phyloP scores from a whole-genome alignment of 1,140 invertebrate species.

The Cotesia chilonis region DNA sequence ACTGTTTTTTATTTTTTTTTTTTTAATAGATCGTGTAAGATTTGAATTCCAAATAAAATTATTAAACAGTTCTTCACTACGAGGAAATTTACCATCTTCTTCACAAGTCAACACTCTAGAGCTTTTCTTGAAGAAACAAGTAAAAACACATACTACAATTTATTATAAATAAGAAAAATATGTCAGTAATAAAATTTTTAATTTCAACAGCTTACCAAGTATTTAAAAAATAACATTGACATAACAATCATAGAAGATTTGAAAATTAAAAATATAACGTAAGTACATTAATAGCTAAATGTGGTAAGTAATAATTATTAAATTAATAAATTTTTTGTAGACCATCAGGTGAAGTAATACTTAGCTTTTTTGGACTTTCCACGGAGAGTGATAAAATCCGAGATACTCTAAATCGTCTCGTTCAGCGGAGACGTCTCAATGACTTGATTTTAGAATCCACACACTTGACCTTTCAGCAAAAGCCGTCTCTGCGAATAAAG shows the following conservation, averaged over 20 bases:
- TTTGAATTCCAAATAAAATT: slow-evolving; percentile 58
- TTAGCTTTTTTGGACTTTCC: slow-evolving; percentile 71
- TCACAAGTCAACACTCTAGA: slow-evolving; percentile 45
- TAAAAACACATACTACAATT: slow-evolving; percentile 40
- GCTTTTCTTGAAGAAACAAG: slow-evolving; percentile 48
- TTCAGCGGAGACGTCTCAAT: slow-evolving; percentile 70
- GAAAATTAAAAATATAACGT: slow-evolving; percentile 75
- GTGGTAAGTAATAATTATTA: not conserved
- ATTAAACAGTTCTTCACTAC: slow-evolving; percentile 50
- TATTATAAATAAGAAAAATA: not conserved
- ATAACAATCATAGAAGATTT: slow-evolving; percentile 74
- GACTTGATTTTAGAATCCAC: slow-evolving; percentile 72
- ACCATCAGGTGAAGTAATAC: slow-evolving; percentile 70
- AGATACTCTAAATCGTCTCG: slow-evolving; percentile 70
- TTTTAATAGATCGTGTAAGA: slow-evolving; percentile 51
- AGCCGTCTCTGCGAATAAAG: slow-evolving; percentile 68
- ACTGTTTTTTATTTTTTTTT: slow-evolving; percentile 11
- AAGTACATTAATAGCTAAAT: slow-evolving; percentile 53
- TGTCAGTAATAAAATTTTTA: not conserved
- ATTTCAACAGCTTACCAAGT: slow-evolving; percentile 69
- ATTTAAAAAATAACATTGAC: slow-evolving; percentile 70
- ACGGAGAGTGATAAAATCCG: slow-evolving; percentile 71
- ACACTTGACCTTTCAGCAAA: slow-evolving; percentile 70
- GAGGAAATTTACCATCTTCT: slow-evolving; percentile 37
- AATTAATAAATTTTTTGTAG: slow-evolving; percentile 47